Base-by-base conservation (phyloP, 1,140 invertebrate genomes). In the Sinella curviseta region DNA sequence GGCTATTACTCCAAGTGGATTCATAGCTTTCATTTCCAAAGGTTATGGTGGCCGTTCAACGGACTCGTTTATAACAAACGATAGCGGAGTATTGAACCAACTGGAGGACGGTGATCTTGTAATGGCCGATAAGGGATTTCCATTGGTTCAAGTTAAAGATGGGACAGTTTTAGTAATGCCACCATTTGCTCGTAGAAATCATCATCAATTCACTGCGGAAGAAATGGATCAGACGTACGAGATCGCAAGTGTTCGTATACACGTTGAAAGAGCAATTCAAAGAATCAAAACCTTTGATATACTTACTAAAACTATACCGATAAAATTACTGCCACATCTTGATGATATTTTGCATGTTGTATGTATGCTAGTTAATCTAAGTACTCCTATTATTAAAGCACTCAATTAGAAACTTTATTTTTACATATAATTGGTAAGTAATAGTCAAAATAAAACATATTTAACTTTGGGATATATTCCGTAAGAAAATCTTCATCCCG, bases 241-340 rank as follows among this genome's bases (percentile, higher is more conserved):
- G 74, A 78, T 86, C 39, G 85, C 86, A 34, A 83, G 79, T 80
- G 82, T 86, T 48, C 73, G 85, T 39, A 86, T 86, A 67, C 86
- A 86, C 81, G 85, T 87, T n/a, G 86, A 87, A 82, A 78, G 85
- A 78, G 83, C 83, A 0, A 86, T 85, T 67, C 81, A 85, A 78
- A 76, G 84, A 80, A 77, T 84, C 33, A 83, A 80, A 80, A 78
- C 80, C 60, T 85, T 84, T 79, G 77, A 80, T 24, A 84, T 86
- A 60, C 76, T 84, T 60, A 77, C 80, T 78, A 85, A 84, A 82
- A 78, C 4, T 12, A 80, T 85, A 48, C 67, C 84, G 24, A 73
- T 73, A 36, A 76, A 83, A 55, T 78, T 85, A 39, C 82, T 85
- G 26, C 34, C 81, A 74, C 79, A 65, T 39, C 74, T 84, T 1